Evolutionary conservation across 64 coral and sea anemone genomes (phyloP), one percentile per base, ranked within the genome.

Genomic region (Stichodactyla mertensii): DNA sequence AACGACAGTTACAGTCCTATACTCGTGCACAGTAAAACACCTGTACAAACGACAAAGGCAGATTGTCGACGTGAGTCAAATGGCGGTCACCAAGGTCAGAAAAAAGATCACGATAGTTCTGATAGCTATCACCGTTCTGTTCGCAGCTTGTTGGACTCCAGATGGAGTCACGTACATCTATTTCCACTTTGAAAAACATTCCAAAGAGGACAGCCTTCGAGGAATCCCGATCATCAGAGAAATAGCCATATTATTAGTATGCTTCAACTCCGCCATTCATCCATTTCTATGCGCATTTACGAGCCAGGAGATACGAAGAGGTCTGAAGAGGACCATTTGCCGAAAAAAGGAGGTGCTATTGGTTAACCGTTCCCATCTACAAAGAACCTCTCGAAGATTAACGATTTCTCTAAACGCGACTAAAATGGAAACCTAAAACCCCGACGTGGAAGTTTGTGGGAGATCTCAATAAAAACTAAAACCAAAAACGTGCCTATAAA

Each of bases 371-470:
- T 16, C 78, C 16, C 15, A 81, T 55, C 53, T 81, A 28, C 78
- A 81, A 81, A 81, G 78, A 81, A 81, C 78, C 36, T 81, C 78
- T 54, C 51, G 51, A 81, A 52, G 78, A 81, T 81, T 81, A 55
- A 55, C 78, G 12, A 81, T 53, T 55, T 81, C 78, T 81, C 52
- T 53, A 52, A 81, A 81, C 51, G 36, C 52, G 8, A 81, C 51
- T 28, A 81, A 81, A 81, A 53, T 81, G 53, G 78, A 81, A 20
- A 7, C 6, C 14, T 28, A 6, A 81, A 55, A 79, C 51, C 36
- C 36, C 36, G 36, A 18, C 28, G 10, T 52, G 78, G 78, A 81
- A 53, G 19, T 53, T 55, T 81, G 78, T 19, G 52, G 36, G 78
- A 52, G 78, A 81, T 74, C 7, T 26, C 10, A 23, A 27, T 12